Percentiles rank a stretch among this genome's conserved stretches.
These are phyloP conservation scores for Nasonia giraulti DNA, from an alignment of 1,140 invertebrate genomes.

Conservation along the genomic window DNA sequence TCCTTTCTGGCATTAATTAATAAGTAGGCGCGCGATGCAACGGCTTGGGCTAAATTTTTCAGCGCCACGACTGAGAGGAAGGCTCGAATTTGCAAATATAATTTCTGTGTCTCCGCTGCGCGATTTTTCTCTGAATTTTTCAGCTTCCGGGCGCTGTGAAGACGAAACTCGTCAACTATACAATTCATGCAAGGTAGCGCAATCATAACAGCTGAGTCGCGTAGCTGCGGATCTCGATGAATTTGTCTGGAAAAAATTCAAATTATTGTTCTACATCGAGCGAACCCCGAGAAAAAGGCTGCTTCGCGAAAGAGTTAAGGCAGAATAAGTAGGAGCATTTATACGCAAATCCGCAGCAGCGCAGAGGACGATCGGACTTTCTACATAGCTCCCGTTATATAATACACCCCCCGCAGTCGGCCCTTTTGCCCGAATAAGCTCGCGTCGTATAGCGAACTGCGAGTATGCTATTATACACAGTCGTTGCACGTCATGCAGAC, in stretches of 20 bases:
- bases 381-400: not conserved
- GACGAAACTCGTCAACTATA: too few relatives aligned
- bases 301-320: too few relatives aligned
- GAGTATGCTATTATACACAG: not conserved
- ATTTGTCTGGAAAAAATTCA: too few relatives aligned
- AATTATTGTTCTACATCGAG: too few relatives aligned
- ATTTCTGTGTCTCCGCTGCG: conserved; percentile 35
- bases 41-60: not conserved
- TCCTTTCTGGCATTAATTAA: conserved; percentile 60
- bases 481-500: not conserved
- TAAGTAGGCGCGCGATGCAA: conserved; percentile 44
- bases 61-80: not conserved
- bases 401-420: not conserved
- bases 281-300: too few relatives aligned
- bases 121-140: conserved; percentile 10
- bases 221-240: too few relatives aligned
- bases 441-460: not conserved
- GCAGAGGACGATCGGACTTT: conserved; percentile 7
- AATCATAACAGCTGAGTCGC: too few relatives aligned
- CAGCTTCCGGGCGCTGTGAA: too few relatives aligned
- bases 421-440: not conserved
- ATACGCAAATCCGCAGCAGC: conserved; percentile 15
- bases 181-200: too few relatives aligned
- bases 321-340: conserved; percentile 20
- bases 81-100: conserved; percentile 47